These are phyloP conservation scores for Globicephala melas DNA, from an alignment of 2,113 vertebrate species.

Conservation along the genomic window DNA sequence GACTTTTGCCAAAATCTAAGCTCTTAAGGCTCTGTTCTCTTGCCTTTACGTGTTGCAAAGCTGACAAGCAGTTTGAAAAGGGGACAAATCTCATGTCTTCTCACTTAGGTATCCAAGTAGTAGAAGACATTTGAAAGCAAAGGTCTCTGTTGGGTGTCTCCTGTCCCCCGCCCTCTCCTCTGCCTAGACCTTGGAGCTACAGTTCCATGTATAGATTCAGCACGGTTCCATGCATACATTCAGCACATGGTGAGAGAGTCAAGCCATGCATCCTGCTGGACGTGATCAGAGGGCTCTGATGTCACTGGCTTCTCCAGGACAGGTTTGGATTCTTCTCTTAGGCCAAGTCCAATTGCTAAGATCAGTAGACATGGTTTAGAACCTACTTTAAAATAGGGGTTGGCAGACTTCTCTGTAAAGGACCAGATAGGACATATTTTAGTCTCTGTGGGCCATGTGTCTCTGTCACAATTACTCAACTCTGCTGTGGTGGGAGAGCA, in stretches of 20 bases:
- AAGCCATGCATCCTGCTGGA: neutral
- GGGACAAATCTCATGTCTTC: neutral
- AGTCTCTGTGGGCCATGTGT: neutral
- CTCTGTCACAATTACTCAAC: too few relatives aligned
- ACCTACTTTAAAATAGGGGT: neutral
- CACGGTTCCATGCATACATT: neutral
- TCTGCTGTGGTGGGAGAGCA: neutral
- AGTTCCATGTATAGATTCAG: neutral
- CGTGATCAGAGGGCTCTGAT: accelerated
- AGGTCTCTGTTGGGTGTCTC: neutral
- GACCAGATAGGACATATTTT: neutral
- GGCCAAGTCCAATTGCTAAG: neutral
- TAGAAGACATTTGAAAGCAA: neutral
- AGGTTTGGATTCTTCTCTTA: neutral
- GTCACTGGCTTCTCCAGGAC: neutral
- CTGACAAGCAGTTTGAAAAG: neutral
- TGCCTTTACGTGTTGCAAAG: neutral
- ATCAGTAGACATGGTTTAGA: neutral
- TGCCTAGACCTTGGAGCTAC: neutral
- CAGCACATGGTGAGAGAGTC: neutral
- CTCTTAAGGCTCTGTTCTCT: neutral
- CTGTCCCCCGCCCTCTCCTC: neutral
- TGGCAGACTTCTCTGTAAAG: neutral
- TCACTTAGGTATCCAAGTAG: neutral
- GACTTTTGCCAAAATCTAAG: neutral